phyloP scores from a whole-genome alignment of 2,888 invertebrate genomes.

The Nemurella pictetii region DNA sequence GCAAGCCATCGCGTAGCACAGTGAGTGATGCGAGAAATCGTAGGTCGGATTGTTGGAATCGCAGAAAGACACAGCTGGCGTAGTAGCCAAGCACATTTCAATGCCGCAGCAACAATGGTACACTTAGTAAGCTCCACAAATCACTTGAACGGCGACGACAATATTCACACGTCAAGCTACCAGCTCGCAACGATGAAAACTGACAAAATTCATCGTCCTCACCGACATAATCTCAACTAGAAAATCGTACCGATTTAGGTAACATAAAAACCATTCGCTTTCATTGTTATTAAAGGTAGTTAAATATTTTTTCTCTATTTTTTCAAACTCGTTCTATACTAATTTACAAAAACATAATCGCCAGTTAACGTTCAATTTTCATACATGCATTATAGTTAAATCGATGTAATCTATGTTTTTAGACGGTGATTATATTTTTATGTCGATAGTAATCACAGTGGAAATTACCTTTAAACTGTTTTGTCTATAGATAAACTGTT shows the following conservation, averaged over 20 bases:
- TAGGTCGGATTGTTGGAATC: no score
- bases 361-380: background rate
- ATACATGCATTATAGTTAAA: slow-evolving; percentile 31
- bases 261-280: slow-evolving; percentile 19
- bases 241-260: slow-evolving; percentile 30
- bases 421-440: slow-evolving; percentile 20
- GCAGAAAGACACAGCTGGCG: no score
- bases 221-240: slow-evolving; percentile 19
- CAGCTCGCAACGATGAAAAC: slow-evolving; percentile 33
- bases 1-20: no score
- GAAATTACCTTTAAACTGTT: slow-evolving; percentile 40
- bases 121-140: background rate
- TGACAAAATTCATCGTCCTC: slow-evolving; percentile 33
- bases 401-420: slow-evolving; percentile 30
- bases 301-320: slow-evolving; percentile 30
- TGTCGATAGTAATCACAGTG: slow-evolving; percentile 37
- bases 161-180: slow-evolving; percentile 33
- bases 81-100: no score
- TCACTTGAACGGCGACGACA: background rate
- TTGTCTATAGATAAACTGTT: slow-evolving; percentile 23
- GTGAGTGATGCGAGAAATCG: no score
- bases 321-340: slow-evolving; percentile 31
- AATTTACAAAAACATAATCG: slow-evolving; percentile 33
- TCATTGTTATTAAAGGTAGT: slow-evolving; percentile 33
- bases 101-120: background rate